Percentiles rank a stretch among this genome's conserved stretches.
Conservation (phyloP, 1,140 invertebrate species). For the Caenorhabditis briggsae region DNA sequence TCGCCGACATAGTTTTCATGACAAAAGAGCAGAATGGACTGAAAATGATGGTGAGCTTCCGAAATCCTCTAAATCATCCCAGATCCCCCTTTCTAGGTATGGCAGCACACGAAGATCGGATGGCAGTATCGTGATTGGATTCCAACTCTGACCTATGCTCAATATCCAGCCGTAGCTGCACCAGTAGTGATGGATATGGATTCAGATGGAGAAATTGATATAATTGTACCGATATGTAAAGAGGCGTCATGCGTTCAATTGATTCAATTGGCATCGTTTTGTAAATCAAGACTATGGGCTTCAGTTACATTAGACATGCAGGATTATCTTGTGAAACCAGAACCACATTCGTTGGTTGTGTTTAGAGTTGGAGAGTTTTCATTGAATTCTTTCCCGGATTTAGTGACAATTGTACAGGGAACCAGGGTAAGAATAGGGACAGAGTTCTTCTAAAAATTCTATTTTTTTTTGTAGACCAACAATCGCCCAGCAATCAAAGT, state of each 20-base stretch:
- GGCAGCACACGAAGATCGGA: slow-evolving; percentile 58
- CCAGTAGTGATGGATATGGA: slow-evolving; percentile 73
- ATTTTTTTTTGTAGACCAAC: neutral
- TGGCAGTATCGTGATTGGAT: slow-evolving; percentile 36
- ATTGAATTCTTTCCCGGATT: slow-evolving; percentile 73
- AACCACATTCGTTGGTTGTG: slow-evolving; percentile 64
- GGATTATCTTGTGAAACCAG: slow-evolving; percentile 59
- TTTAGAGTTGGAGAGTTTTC: slow-evolving; percentile 77
- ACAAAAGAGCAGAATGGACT: slow-evolving; percentile 60
- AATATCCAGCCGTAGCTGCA: slow-evolving; percentile 66
- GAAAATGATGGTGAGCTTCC: slow-evolving; percentile 51
- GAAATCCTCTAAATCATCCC: neutral
- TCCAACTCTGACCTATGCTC: neutral
- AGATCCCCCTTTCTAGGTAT: slow-evolving; percentile 53
- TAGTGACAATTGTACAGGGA: slow-evolving; percentile 66
- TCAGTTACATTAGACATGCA: slow-evolving; percentile 25
- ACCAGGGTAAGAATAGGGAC: neutral
- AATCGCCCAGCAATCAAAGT: slow-evolving; percentile 34
- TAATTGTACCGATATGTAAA: slow-evolving; percentile 71
- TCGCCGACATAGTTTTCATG: slow-evolving; percentile 73
- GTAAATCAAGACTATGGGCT: slow-evolving; percentile 6
- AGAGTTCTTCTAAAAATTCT: neutral
- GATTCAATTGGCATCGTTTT: slow-evolving; percentile 67
- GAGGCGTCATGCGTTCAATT: slow-evolving; percentile 67
- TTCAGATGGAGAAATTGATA: slow-evolving; percentile 71